Conservation (phyloP, 2,888 invertebrate genomes). For the Saturnia japonica region DNA sequence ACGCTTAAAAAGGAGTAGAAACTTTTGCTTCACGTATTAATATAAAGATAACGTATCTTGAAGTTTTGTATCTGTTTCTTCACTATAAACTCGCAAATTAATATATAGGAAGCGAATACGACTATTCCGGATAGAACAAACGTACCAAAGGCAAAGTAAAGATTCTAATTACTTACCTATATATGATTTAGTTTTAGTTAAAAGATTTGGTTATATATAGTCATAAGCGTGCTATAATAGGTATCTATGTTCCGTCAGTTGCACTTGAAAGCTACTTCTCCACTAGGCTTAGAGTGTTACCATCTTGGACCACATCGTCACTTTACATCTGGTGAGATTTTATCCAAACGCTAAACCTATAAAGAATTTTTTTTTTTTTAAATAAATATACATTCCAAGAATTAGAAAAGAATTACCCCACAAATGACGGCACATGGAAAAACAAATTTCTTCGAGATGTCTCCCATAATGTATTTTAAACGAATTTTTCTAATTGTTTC, state of each 20-base stretch:
- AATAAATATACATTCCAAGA: too few relatives aligned
- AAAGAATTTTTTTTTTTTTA: too few relatives aligned
- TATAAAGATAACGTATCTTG: constrained; percentile 11
- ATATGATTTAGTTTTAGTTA: neutral
- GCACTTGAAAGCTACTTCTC: too few relatives aligned
- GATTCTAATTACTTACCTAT: neutral
- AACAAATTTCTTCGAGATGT: neutral
- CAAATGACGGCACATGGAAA: neutral
- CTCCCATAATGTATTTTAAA: neutral
- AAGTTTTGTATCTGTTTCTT: neutral
- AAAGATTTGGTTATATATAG: neutral
- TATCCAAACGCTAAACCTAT: too few relatives aligned
- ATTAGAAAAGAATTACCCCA: too few relatives aligned
- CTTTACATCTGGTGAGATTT: too few relatives aligned
- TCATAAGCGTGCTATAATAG: too few relatives aligned
- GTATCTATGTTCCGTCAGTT: too few relatives aligned
- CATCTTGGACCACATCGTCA: too few relatives aligned
- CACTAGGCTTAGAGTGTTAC: too few relatives aligned
- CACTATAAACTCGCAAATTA: constrained; percentile 11
- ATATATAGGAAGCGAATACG: constrained; percentile 14
- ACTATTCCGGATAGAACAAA: constrained; percentile 1
- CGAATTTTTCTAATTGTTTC: neutral
- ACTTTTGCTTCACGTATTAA: too few relatives aligned
- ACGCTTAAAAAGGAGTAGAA: too few relatives aligned
- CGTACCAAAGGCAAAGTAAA: neutral